A percentile compares a stretch with the other conserved stretches of the same genome.
Evolutionary conservation across 1,140 invertebrate genomes (phyloP).

Genomic region (Trigoniulus corallinus): DNA sequence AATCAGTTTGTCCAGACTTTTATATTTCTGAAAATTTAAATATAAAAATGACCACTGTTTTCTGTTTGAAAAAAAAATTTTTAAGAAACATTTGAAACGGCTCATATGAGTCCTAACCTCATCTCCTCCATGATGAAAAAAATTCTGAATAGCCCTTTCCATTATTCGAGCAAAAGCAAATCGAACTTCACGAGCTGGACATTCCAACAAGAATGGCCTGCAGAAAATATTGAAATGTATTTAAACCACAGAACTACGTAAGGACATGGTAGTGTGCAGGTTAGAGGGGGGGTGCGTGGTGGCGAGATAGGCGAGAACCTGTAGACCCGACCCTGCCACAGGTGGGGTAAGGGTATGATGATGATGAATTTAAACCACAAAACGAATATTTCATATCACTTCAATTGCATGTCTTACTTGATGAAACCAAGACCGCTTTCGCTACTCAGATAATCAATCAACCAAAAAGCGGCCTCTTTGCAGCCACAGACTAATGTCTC

Average conservation of each 20-base stretch:
- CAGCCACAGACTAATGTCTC: slow-evolving; percentile 20
- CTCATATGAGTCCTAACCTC: neutral
- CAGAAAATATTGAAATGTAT: no score
- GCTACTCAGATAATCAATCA: slow-evolving; percentile 25
- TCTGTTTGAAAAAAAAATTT: slow-evolving; percentile 4
- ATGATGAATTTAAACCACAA: no score
- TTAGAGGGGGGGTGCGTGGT: no score
- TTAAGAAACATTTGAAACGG: neutral
- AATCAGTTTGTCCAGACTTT: slow-evolving; percentile 23
- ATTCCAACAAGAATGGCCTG: slow-evolving; percentile 30
- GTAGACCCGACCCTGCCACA: no score
- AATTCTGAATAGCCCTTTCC: slow-evolving; percentile 13
- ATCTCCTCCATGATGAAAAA: neutral
- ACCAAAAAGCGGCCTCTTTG: slow-evolving; percentile 25
- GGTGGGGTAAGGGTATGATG: no score
- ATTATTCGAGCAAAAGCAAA: slow-evolving; percentile 23
- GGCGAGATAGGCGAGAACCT: no score
- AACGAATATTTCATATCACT: slow-evolving; percentile 1
- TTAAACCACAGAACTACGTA: no score
- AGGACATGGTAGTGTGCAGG: no score
- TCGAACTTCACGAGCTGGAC: slow-evolving; percentile 27
- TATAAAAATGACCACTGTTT: slow-evolving; percentile 9
- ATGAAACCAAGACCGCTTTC: slow-evolving; percentile 24
- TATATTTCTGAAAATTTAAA: slow-evolving; percentile 20
- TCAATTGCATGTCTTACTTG: slow-evolving; percentile 14